Percentiles rank a stretch among this genome's conserved stretches.
These are phyloP conservation scores for Neoaliturus tenellus DNA, from an alignment of 2,888 invertebrate species.

Conservation along the genomic window DNA sequence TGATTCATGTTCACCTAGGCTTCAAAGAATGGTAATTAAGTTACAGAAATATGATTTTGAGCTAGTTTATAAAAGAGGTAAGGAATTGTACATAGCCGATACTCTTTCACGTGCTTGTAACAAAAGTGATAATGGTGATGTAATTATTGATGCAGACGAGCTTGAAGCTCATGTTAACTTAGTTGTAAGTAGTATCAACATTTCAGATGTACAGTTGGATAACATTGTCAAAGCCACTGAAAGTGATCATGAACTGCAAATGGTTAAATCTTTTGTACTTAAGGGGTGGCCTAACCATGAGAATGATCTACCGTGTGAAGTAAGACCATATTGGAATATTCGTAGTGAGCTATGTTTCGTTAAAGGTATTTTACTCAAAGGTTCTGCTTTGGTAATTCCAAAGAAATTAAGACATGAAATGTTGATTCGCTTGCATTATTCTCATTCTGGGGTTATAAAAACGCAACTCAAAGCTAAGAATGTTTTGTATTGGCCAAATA, in stretches of 20 bases:
- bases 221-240: constrained; percentile 1
- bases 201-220: neutral
- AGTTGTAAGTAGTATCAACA: constrained; percentile 10
- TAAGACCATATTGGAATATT: constrained; percentile 45
- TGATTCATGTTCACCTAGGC: neutral
- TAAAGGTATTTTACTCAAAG: constrained; percentile 54
- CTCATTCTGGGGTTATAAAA: constrained; percentile 58
- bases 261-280: constrained; percentile 12
- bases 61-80: constrained; percentile 36
- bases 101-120: constrained; percentile 40
- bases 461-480: constrained; percentile 56
- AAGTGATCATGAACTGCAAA: constrained; percentile 16
- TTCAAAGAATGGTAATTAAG: constrained; percentile 32
- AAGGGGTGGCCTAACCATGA: constrained; percentile 47
- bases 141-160: constrained; percentile 32
- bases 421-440: constrained; percentile 58
- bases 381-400: constrained; percentile 55
- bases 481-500: constrained; percentile 60
- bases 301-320: constrained; percentile 16
- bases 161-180: constrained; percentile 44
- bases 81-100: constrained; percentile 50
- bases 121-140: constrained; percentile 11
- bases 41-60: constrained; percentile 50
- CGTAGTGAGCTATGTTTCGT: constrained; percentile 42
- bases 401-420: constrained; percentile 37